Evolutionary conservation across 2,888 invertebrate genomes (phyloP).

Genomic region (Candidula unifasciata): DNA sequence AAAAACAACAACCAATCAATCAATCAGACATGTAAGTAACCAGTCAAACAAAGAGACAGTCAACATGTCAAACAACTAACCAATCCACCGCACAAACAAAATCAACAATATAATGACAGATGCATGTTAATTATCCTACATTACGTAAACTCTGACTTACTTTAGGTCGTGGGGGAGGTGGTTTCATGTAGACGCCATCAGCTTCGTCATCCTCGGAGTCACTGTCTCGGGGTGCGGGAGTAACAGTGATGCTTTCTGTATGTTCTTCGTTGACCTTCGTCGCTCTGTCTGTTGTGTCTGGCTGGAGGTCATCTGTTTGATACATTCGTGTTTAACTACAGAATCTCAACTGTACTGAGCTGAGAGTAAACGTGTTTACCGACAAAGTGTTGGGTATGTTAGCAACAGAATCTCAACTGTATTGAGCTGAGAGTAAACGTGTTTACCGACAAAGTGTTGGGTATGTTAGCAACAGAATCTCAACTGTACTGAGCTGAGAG

Average conservation of each 20-base stretch:
- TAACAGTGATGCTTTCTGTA: not conserved
- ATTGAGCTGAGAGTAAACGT: too few relatives aligned
- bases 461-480: too few relatives aligned
- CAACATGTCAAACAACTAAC: too few relatives aligned
- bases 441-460: too few relatives aligned
- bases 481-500: too few relatives aligned
- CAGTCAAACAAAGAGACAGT: too few relatives aligned
- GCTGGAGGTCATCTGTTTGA: constrained; percentile 16
- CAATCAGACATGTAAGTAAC: too few relatives aligned
- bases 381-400: too few relatives aligned
- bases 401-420: too few relatives aligned
- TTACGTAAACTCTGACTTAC: not conserved
- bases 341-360: not conserved
- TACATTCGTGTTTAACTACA: not conserved
- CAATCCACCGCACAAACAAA: too few relatives aligned
- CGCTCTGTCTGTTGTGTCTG: not conserved
- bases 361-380: not conserved
- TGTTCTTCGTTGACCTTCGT: not conserved
- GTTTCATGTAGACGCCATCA: constrained; percentile 21
- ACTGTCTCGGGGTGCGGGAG: not conserved
- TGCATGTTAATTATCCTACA: not conserved
- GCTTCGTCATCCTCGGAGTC: constrained; percentile 28
- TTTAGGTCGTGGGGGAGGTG: constrained; percentile 30
- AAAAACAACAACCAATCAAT: too few relatives aligned
- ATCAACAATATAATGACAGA: not conserved